phyloP scores from a whole-genome alignment of 2,888 invertebrate species.

The Apantesis nais region DNA sequence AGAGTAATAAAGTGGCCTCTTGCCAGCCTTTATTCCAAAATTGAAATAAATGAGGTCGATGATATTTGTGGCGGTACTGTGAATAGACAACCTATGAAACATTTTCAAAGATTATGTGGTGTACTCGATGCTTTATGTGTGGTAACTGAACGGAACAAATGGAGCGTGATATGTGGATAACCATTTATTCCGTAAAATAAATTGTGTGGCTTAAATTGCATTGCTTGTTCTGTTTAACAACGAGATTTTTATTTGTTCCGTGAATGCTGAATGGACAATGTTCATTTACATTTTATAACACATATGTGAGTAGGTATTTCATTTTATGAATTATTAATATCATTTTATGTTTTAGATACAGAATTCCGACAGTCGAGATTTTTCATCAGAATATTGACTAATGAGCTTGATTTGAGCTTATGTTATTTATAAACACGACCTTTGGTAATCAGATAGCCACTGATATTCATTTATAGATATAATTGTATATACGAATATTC shows the following conservation, averaged over 20 bases:
- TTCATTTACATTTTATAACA: slow-evolving; percentile 3
- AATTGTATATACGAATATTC: too few species aligned
- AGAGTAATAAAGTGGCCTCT: neutral
- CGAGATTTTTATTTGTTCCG: slow-evolving; percentile 6
- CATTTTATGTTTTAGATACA: neutral
- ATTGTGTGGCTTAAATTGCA: slow-evolving; percentile 41
- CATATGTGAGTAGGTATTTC: neutral
- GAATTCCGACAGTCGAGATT: neutral
- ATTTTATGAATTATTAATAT: neutral
- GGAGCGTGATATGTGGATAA: slow-evolving; percentile 61
- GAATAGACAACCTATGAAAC: slow-evolving; percentile 32
- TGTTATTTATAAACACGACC: neutral
- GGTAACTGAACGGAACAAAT: slow-evolving; percentile 56
- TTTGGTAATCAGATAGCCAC: neutral
- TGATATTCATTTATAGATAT: neutral
- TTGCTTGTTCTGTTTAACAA: slow-evolving; percentile 11
- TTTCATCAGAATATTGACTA: neutral
- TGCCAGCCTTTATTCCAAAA: neutral
- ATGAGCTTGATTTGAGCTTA: neutral
- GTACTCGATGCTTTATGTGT: slow-evolving; percentile 44
- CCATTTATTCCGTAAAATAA: slow-evolving; percentile 51
- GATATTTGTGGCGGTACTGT: neutral
- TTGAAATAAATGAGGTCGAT: slow-evolving; percentile 1
- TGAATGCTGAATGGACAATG: slow-evolving; percentile 1
- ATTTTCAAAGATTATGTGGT: slow-evolving; percentile 38